These are phyloP conservation scores for Drosophila parabipectinata DNA, from an alignment of 1,140 invertebrate genomes.

Conservation along the genomic window DNA sequence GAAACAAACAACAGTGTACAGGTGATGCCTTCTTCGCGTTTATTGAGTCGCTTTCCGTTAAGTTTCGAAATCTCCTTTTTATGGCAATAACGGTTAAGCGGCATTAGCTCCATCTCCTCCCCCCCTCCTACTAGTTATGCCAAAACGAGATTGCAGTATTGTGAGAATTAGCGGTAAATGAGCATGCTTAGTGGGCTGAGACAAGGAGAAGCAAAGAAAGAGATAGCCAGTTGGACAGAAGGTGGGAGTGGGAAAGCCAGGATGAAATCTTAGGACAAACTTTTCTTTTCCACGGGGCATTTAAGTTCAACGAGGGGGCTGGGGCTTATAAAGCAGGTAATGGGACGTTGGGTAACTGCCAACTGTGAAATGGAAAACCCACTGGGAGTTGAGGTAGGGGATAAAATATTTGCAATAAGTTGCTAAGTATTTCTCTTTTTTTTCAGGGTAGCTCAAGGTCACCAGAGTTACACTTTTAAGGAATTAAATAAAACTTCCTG, in stretches of 20 bases:
- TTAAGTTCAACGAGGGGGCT: conserved; percentile 35
- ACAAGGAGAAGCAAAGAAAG: conserved; percentile 19
- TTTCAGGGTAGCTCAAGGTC: conserved; percentile 11
- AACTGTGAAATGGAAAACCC: conserved; percentile 66
- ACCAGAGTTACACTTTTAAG: not conserved
- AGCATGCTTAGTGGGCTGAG: conserved; percentile 68
- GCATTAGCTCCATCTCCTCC: conserved; percentile 58
- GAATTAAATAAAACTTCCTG: too few species aligned
- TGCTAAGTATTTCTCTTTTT: not conserved
- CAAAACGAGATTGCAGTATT: conserved; percentile 66
- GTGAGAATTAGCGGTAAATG: conserved; percentile 77
- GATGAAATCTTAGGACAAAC: conserved; percentile 23
- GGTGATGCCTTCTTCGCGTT: conserved; percentile 52
- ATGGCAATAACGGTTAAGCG: conserved; percentile 58
- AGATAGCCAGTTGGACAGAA: not conserved
- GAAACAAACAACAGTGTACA: conserved; percentile 27
- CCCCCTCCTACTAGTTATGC: conserved; percentile 22
- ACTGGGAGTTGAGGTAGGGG: not conserved
- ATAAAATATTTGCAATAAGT: not conserved
- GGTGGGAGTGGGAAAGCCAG: not conserved
- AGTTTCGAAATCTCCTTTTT: conserved; percentile 43
- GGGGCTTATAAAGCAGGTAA: conserved; percentile 35
- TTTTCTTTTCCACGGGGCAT: conserved; percentile 60
- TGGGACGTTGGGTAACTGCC: conserved; percentile 52
- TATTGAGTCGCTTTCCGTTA: conserved; percentile 55